Percentiles rank a stretch among this genome's conserved stretches.
phyloP scores from a whole-genome alignment of 2,888 invertebrate species.

The Scaptodrosophila latifasciaeformis region DNA sequence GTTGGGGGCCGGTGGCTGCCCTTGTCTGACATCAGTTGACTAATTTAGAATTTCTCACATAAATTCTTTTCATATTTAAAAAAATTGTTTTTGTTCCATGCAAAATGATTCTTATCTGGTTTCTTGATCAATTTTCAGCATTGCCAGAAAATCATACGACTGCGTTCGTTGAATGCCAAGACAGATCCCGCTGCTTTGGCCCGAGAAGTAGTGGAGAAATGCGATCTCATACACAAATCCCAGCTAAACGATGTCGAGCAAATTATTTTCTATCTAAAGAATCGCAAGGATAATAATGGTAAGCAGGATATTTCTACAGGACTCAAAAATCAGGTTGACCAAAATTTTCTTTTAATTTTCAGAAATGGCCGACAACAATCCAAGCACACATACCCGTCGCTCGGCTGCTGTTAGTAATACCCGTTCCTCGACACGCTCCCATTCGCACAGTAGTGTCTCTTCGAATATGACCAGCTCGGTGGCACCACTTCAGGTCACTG shows the following conservation, averaged over 20 bases:
- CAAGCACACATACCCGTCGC: constrained; percentile 63
- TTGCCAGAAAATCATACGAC: constrained; percentile 87
- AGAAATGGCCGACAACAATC: constrained; percentile 72
- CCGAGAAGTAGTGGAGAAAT: constrained; percentile 89
- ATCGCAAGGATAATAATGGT: constrained; percentile 79
- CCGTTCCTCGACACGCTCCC: constrained; percentile 53
- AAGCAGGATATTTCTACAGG: constrained; percentile 20
- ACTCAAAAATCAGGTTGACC: background rate
- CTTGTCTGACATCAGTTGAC: too few species aligned
- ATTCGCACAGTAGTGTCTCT: constrained; percentile 26
- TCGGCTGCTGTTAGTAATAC: constrained; percentile 55
- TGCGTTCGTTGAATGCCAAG: constrained; percentile 86
- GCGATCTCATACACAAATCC: constrained; percentile 88
- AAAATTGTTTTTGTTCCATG: too few species aligned
- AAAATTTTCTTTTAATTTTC: background rate
- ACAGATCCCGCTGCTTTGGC: constrained; percentile 88
- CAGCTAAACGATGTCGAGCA: constrained; percentile 90
- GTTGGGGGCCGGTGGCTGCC: too few species aligned
- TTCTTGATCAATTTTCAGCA: too few species aligned
- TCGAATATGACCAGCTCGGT: constrained; percentile 68
- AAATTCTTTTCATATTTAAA: too few species aligned
- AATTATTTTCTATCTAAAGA: constrained; percentile 89
- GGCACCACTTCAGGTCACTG: constrained; percentile 74
- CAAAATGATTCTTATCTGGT: too few species aligned
- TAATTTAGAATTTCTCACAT: too few species aligned